phyloP scores from a whole-genome alignment of 2,888 invertebrate species.

The Phortica magna region DNA sequence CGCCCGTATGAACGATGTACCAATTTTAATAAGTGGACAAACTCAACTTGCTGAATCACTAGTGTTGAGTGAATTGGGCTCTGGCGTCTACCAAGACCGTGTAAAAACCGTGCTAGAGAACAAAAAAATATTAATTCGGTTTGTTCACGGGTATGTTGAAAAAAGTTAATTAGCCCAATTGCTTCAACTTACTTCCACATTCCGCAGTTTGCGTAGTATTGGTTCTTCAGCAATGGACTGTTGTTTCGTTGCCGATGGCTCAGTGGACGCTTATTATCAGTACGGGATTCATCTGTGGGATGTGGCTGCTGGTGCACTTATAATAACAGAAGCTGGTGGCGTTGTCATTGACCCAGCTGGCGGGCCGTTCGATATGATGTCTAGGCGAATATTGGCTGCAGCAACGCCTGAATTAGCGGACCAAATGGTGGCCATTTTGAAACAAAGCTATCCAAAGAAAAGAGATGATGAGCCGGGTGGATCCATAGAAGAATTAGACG shows the following conservation, averaged over 20 bases:
- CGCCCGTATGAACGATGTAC: constrained; percentile 46
- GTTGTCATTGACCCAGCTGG: constrained; percentile 91
- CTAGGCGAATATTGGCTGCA: constrained; percentile 89
- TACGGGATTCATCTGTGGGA: constrained; percentile 98
- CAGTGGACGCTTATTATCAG: constrained; percentile 92
- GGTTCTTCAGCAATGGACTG: constrained; percentile 97
- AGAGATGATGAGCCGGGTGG: constrained; percentile 80
- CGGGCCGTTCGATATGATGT: constrained; percentile 87
- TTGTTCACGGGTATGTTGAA: constrained; percentile 84
- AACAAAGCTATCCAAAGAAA: constrained; percentile 86
- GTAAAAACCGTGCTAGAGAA: constrained; percentile 82
- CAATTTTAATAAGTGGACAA: constrained; percentile 46
- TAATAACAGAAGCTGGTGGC: constrained; percentile 96
- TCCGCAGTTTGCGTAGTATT: constrained; percentile 85
- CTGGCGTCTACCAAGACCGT: constrained; percentile 39
- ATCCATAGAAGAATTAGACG: neutral
- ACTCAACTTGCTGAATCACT: constrained; percentile 43
- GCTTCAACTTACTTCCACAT: neutral
- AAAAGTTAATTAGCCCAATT: neutral
- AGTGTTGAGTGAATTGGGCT: constrained; percentile 56
- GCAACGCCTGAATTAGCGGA: constrained; percentile 85
- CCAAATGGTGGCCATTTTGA: constrained; percentile 81
- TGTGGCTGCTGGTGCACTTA: constrained; percentile 89
- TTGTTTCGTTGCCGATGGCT: constrained; percentile 94
- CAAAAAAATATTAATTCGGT: constrained; percentile 81